phyloP scores from a whole-genome alignment of 1,140 invertebrate species.

The Drosophila erecta region DNA sequence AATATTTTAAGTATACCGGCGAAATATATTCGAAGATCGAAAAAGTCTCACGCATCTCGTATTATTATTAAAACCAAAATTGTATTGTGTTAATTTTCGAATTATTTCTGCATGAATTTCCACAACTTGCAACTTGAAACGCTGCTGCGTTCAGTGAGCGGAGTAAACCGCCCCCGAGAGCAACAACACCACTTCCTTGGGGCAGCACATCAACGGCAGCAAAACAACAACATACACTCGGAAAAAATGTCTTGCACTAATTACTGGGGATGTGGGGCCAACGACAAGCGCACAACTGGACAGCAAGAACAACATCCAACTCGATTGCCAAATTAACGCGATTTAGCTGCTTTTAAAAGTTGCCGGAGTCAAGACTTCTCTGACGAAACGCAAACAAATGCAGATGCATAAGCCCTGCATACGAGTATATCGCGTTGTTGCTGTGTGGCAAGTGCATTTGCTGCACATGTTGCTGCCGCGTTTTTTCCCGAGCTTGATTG shows the following conservation, averaged over 20 bases:
- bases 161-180: slow-evolving; percentile 10
- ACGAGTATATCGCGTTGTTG: slow-evolving; percentile 30
- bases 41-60: too few species aligned
- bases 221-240: slow-evolving; percentile 15
- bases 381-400: slow-evolving; percentile 10
- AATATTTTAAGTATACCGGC: neutral
- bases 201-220: slow-evolving; percentile 2
- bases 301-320: neutral
- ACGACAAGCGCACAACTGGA: slow-evolving; percentile 24
- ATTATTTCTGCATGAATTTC: slow-evolving; percentile 11
- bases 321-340: slow-evolving; percentile 76
- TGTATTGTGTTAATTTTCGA: neutral
- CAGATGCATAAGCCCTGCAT: neutral
- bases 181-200: slow-evolving; percentile 23
- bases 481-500: slow-evolving; percentile 6
- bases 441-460: slow-evolving; percentile 14
- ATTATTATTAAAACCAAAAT: neutral
- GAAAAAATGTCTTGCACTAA: slow-evolving; percentile 70
- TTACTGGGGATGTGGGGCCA: slow-evolving; percentile 56
- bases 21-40: too few species aligned
- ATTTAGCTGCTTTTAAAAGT: slow-evolving; percentile 56
- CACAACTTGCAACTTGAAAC: slow-evolving; percentile 65
- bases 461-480: slow-evolving; percentile 6
- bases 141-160: slow-evolving; percentile 37
- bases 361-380: slow-evolving; percentile 39